Base-by-base conservation (phyloP, 35 echinoderm and acorn worm species). In the Diadema setosum region DNA sequence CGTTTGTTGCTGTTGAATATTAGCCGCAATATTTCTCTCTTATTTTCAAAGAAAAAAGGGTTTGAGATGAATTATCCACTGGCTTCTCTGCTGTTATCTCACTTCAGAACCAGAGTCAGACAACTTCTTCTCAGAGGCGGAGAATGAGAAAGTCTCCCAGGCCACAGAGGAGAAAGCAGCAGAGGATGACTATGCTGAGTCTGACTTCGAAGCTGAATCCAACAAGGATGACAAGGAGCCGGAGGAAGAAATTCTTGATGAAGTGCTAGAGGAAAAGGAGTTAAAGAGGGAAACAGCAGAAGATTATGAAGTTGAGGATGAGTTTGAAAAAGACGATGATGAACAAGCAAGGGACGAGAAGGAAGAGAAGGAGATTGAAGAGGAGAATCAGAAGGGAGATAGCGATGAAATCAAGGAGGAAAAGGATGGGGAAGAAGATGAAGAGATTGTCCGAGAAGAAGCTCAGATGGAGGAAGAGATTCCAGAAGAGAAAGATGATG, bases 151-250 rank as follows among this genome's bases (percentile, higher is more conserved):
- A 41, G 39, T 25, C 30, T 89, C 87, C 40, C 49, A 58, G 23
- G 12, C 45, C 4, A 75, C 33, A 7, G 42, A 80, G 55, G 74
- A 93, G 44, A 82, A 75, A 56, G 34, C 74, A 82, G 0, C 43
- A 16, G 75, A 87, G 67, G 90, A 49, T 3, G 74, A 86, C 31
- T 92, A 87, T 31, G 76, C 41, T 45, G 90, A 92, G 33, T 92
- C 90, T 21, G 92, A 94, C 44, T 94, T 90, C 91, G 93, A 95
- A 29, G 88, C 44, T 5, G 88, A 95, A 18, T 88, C 78, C 34
- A 75, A 95, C 12, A 86, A 69, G 15, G 45, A 61, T 18, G 59
- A 75, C 18, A 64, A 90, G 35, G 41, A 83, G 17, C 15, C 27
- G 21, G 29, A 83, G 34, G 81, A 83, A 83, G 67, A 80, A 24